phyloP scores from a whole-genome alignment of 2,113 vertebrate species.

The Pangasianodon hypophthalmus region DNA sequence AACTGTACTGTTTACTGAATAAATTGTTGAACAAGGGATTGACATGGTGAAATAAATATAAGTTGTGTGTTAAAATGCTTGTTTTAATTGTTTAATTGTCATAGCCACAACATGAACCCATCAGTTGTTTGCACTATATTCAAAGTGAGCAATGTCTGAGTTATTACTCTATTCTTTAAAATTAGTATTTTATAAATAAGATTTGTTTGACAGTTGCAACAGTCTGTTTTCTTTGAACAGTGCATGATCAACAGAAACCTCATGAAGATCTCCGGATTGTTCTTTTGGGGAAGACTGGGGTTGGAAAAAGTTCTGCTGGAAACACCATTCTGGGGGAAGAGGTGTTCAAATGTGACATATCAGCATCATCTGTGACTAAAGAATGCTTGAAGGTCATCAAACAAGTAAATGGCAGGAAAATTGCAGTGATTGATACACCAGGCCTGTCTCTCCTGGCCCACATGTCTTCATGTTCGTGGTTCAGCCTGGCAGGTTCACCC shows the following conservation, averaged over 20 bases:
- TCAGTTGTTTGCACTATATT: not conserved
- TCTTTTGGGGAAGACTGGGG: conserved; percentile 50
- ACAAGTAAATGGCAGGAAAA: not conserved
- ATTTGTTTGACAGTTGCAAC: not conserved
- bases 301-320: conserved; percentile 50
- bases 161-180: not conserved
- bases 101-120: not conserved
- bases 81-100: not conserved
- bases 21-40: not conserved
- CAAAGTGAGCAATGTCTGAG: not conserved
- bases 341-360: conserved; percentile 19
- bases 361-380: conserved; percentile 11
- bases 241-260: not conserved
- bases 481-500: conserved; percentile 46
- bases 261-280: conserved; percentile 35
- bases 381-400: conserved; percentile 31
- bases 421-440: conserved; percentile 55
- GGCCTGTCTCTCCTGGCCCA: conserved; percentile 53
- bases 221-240: conserved; percentile 33
- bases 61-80: not conserved
- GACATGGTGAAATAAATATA: not conserved
- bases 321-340: conserved; percentile 45
- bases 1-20: not conserved
- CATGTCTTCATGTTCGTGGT: conserved; percentile 53
- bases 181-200: not conserved